Conservation (phyloP, 2,888 invertebrate genomes). For the Uloborus plumipes region DNA sequence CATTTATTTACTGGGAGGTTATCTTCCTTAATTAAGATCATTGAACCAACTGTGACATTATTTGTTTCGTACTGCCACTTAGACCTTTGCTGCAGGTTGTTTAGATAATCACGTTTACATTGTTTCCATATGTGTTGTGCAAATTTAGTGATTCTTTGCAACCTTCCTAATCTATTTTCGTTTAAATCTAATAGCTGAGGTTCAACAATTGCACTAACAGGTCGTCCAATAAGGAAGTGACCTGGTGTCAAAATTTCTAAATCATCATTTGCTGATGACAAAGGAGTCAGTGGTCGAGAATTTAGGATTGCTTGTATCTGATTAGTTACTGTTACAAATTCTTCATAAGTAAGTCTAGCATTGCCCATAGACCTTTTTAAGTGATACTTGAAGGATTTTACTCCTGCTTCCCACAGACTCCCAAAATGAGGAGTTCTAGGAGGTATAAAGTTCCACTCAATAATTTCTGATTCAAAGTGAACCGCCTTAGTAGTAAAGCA, state of each 20-base stretch:
- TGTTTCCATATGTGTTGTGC: no score
- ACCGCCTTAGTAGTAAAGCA: no score
- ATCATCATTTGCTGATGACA: neutral
- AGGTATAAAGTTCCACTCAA: no score
- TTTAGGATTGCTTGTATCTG: neutral
- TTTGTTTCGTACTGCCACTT: neutral
- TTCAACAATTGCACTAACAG: neutral
- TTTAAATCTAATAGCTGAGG: neutral
- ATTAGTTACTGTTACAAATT: no score
- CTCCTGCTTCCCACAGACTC: no score
- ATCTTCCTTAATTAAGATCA: constrained; percentile 1
- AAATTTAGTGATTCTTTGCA: no score
- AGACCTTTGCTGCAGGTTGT: neutral
- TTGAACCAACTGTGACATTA: neutral
- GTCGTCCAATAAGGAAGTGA: no score
- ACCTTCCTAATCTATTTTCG: neutral
- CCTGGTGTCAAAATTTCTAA: neutral
- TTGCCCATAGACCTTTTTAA: no score
- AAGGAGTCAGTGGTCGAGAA: neutral
- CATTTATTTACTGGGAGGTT: constrained; percentile 9
- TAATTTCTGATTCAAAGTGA: no score
- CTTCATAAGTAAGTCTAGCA: no score
- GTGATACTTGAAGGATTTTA: no score
- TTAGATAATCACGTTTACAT: neutral
- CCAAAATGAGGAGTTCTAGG: no score